Percentiles rank a stretch among this genome's conserved stretches.
Conservation (phyloP, 2,113 vertebrate genomes). For the Elephantulus edwardii region DNA sequence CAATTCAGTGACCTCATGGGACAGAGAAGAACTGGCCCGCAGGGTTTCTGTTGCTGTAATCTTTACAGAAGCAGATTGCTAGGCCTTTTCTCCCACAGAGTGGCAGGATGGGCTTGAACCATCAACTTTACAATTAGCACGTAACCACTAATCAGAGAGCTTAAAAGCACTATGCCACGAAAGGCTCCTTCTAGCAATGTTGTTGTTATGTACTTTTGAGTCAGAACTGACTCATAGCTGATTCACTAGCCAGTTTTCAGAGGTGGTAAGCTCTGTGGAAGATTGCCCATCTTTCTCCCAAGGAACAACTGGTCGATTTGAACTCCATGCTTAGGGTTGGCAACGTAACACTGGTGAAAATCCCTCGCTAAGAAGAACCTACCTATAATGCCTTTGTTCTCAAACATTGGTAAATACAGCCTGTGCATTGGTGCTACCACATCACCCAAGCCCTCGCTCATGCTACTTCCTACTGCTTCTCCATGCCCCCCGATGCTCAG, state of each 20-base stretch:
- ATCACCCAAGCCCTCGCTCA: too few relatives aligned
- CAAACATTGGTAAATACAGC: background rate
- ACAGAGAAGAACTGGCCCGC: background rate
- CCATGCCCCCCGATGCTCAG: background rate
- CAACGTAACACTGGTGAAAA: background rate
- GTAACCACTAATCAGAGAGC: too few relatives aligned
- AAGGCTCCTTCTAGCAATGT: background rate
- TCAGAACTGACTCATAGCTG: too few relatives aligned
- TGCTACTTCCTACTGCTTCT: background rate
- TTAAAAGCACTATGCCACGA: background rate
- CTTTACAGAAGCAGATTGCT: too few relatives aligned
- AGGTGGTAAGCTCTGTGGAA: too few relatives aligned
- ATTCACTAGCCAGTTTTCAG: too few relatives aligned
- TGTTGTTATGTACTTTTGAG: too few relatives aligned
- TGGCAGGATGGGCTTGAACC: background rate
- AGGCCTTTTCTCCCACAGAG: background rate
- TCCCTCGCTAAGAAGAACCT: background rate
- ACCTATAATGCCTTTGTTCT: background rate
- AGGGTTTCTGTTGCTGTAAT: background rate
- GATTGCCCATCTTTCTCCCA: background rate
- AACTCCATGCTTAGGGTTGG: too few relatives aligned
- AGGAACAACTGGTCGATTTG: background rate
- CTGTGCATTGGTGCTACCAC: rapidly evolving
- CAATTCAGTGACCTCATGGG: background rate
- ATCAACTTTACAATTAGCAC: background rate